These are phyloP conservation scores for Sebastes vulpes DNA, from an alignment of 2,797 vertebrate species.

Conservation along the genomic window DNA sequence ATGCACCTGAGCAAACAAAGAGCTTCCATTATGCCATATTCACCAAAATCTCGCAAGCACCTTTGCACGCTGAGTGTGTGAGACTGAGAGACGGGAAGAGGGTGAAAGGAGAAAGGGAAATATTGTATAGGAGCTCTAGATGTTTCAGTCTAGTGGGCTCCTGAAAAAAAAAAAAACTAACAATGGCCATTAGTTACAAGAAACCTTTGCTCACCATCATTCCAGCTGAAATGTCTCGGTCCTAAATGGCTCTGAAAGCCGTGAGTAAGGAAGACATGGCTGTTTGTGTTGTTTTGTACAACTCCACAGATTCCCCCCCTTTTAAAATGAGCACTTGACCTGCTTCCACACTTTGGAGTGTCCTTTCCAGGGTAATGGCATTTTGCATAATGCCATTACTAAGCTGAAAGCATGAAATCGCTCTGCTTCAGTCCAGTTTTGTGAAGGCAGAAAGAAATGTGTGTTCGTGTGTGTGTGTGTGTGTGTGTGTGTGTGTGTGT, in stretches of 20 bases:
- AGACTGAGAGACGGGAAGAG: slow-evolving; percentile 27
- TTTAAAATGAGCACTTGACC: slow-evolving; percentile 78
- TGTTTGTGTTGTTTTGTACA: slow-evolving; percentile 60
- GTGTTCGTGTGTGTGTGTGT: not conserved
- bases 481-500: not conserved
- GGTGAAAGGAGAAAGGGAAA: slow-evolving; percentile 56
- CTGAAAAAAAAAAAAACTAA: slow-evolving; percentile 56
- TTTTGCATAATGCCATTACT: slow-evolving; percentile 86
- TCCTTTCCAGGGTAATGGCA: slow-evolving; percentile 83
- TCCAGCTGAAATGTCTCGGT: slow-evolving; percentile 45
- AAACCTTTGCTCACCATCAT: slow-evolving; percentile 56
- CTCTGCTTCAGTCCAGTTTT: slow-evolving; percentile 73
- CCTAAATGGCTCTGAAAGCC: slow-evolving; percentile 57
- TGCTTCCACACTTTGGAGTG: slow-evolving; percentile 74
- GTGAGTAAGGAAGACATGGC: slow-evolving; percentile 34
- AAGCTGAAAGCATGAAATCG: slow-evolving; percentile 85
- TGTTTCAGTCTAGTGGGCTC: slow-evolving; percentile 59
- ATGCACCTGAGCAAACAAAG: slow-evolving; percentile 87
- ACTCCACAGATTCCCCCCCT: slow-evolving; percentile 63
- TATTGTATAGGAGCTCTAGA: slow-evolving; percentile 59
- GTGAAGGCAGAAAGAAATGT: slow-evolving; percentile 23
- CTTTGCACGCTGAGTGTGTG: slow-evolving; percentile 47
- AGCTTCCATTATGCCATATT: slow-evolving; percentile 78
- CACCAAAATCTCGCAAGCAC: slow-evolving; percentile 65
- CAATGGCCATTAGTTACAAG: slow-evolving; percentile 71